phyloP scores from a whole-genome alignment of 2,113 vertebrate genomes.

The Epinephelus cyanopodus region DNA sequence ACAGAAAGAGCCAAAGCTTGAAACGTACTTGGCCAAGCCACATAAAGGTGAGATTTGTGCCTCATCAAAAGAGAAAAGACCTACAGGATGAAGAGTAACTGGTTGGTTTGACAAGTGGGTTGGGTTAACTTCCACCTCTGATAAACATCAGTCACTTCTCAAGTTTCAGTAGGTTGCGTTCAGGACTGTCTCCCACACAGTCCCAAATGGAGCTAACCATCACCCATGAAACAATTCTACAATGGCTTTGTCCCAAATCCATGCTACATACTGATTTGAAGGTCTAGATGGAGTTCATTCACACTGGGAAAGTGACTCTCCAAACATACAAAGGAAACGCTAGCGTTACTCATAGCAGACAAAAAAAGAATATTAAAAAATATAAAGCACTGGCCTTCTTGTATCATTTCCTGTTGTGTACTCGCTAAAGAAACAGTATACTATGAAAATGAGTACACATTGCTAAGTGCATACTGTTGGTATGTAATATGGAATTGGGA shows the following conservation, averaged over 20 bases:
- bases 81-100: neutral
- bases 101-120: neutral
- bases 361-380: neutral
- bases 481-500: conserved; percentile 11
- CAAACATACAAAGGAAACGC: neutral
- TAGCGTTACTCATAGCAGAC: neutral
- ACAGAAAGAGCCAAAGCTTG: neutral
- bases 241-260: neutral
- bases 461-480: neutral
- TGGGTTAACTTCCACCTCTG: neutral
- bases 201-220: neutral
- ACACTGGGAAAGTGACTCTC: neutral
- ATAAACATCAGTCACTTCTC: neutral
- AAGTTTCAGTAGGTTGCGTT: neutral
- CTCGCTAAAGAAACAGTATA: neutral
- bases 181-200: neutral
- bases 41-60: neutral
- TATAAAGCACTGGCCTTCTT: neutral
- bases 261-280: neutral
- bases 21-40: neutral
- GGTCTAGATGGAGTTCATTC: neutral
- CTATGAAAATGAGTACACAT: neutral
- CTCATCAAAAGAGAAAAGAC: neutral
- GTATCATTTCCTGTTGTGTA: neutral
- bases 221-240: neutral